These are phyloP conservation scores for Torymus tubicola DNA, from an alignment of 2,888 invertebrate species.

Conservation along the genomic window DNA sequence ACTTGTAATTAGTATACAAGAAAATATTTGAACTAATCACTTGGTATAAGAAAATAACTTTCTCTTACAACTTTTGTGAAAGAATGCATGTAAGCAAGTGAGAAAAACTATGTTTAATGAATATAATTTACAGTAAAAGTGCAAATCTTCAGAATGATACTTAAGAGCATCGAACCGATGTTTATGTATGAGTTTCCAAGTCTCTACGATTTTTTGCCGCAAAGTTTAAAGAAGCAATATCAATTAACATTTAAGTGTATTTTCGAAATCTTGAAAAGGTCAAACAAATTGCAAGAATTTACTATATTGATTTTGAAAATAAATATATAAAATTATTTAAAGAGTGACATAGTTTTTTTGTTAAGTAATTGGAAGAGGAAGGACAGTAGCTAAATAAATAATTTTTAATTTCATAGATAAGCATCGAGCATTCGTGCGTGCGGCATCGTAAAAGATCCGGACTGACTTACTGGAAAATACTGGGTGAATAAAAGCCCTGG, in stretches of 20 bases:
- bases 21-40: not conserved
- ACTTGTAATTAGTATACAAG: not conserved
- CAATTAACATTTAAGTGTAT: no score
- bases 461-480: not conserved
- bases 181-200: not conserved
- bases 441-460: conserved; percentile 18
- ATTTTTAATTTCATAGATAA: conserved; percentile 5
- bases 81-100: not conserved
- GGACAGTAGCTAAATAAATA: no score
- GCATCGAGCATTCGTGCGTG: no score
- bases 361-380: no score
- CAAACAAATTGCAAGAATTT: no score
- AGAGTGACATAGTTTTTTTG: no score
- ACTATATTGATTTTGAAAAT: no score
- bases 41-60: not conserved
- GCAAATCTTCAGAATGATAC: not conserved
- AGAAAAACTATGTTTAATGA: not conserved
- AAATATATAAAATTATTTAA: no score
- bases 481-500: conserved; percentile 15
- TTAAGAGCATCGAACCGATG: not conserved
- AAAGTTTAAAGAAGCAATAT: no score
- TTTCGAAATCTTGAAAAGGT: no score
- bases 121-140: conserved; percentile 8
- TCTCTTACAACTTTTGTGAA: not conserved
- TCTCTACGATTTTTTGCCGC: no score